Percentiles rank a stretch among this genome's conserved stretches.
These are phyloP conservation scores for Drosophila peninsularis DNA, from an alignment of 2,888 invertebrate genomes.

Conservation along the genomic window DNA sequence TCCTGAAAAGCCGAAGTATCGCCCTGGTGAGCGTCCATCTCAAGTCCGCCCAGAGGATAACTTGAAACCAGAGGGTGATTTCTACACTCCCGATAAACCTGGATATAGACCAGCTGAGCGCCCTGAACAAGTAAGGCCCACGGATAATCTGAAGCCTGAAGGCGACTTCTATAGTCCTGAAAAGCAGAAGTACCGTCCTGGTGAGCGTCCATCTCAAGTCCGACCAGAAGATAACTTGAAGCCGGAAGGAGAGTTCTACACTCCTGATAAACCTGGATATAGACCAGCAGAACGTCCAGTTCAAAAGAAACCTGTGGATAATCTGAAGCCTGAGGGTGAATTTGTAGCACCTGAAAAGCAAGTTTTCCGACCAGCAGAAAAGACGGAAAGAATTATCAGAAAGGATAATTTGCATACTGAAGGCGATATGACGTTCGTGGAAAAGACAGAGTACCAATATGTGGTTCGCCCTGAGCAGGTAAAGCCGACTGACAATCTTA, in stretches of 20 bases:
- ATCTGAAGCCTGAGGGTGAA: constrained; percentile 82
- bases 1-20: constrained; percentile 19
- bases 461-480: constrained; percentile 83
- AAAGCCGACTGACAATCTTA: constrained; percentile 86
- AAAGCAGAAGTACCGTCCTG: constrained; percentile 85
- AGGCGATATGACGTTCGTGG: constrained; percentile 86
- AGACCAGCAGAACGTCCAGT: constrained; percentile 52
- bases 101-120: constrained; percentile 46
- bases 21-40: constrained; percentile 19
- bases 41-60: constrained; percentile 85
- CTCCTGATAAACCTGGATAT: constrained; percentile 9
- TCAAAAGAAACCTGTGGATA: constrained; percentile 83
- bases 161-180: constrained; percentile 85
- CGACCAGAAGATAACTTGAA: constrained; percentile 86
- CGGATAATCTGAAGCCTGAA: constrained; percentile 86
- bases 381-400: constrained; percentile 68
- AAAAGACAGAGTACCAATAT: constrained; percentile 75
- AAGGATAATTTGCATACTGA: constrained; percentile 86
- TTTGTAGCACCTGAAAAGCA: constrained; percentile 85
- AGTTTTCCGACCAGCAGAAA: constrained; percentile 85
- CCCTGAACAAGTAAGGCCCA: constrained; percentile 84
- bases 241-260: constrained; percentile 25
- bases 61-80: constrained; percentile 87
- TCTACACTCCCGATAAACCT: constrained; percentile 80
- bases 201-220: constrained; percentile 84